Evolutionary conservation across 1,140 invertebrate genomes (phyloP), one percentile per base, ranked within the genome.

Genomic region (Magallana ariakensis): DNA sequence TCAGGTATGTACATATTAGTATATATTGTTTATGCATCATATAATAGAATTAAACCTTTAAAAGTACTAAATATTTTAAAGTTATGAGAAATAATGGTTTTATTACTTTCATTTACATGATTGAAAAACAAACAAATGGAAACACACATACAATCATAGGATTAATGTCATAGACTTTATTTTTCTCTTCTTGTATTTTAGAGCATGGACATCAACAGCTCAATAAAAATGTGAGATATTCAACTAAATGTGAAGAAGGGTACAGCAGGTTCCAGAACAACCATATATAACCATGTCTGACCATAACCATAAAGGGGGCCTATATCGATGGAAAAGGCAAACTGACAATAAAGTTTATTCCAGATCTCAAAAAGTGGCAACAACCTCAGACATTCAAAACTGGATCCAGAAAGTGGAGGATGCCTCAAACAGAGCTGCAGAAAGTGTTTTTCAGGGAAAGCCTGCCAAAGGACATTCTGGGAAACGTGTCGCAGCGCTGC

Each of bases 341-440:
- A 87, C 81, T 8, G 85, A 87, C 46, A 54, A 81, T 10, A 87
- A 83, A 87, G 85, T 87, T 58, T 85, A 85, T 55, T 85, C 60
- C 4, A 82, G 57, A 82, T 83, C 58, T 15, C 84, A 84, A 60
- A 70, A 70, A 70, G 66, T 70, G 22, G 66, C 66, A 19, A 70
- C 66, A 11, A 70, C 66, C 22, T 26, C 22, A 26, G 66, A 70
- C 33, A 70, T 70, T 70, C 66, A 70, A 70, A 70, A 70, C 22
- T 70, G 66, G 66, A 70, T 70, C 22, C 66, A 92, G 91, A 92
- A 87, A 90, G 92, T 92, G 0, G 92, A 92, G 85, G 85, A 90
- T 83, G 92, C 92, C 10, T 92, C 92, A 13, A 85, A 89, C 46
- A 86, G 84, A 58, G 90, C 90, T 19, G 89, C 88, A 66, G 87